phyloP scores from a whole-genome alignment of 2,797 vertebrate species.

The Malacoctenus gilli region DNA sequence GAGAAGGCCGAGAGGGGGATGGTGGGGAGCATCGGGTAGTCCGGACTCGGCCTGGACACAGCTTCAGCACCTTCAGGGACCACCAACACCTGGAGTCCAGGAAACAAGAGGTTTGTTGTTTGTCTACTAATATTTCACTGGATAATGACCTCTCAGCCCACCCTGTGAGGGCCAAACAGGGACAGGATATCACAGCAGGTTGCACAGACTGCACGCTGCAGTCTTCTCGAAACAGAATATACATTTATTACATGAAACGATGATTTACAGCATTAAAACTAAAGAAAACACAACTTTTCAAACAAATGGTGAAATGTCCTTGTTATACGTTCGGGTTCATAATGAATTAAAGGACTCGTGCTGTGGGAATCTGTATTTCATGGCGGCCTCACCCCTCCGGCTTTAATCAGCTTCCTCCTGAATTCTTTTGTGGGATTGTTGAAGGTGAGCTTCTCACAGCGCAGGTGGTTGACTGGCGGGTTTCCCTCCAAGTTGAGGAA shows the following conservation, averaged over 20 bases:
- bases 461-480: constrained; percentile 96
- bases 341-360: too few relatives aligned
- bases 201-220: too few relatives aligned
- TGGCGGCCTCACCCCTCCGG: constrained; percentile 92
- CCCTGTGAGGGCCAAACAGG: too few relatives aligned
- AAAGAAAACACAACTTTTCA: too few relatives aligned
- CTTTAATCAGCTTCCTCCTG: constrained; percentile 94
- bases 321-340: too few relatives aligned
- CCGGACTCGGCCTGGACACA: constrained; percentile 93
- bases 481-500: constrained; percentile 98
- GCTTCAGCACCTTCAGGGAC: constrained; percentile 97
- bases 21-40: constrained; percentile 97
- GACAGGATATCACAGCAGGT: too few relatives aligned
- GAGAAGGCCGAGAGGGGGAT: constrained; percentile 98
- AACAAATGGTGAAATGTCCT: too few relatives aligned
- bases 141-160: too few relatives aligned
- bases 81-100: constrained; percentile 88
- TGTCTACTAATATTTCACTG: neutral
- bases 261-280: too few relatives aligned
- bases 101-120: neutral
- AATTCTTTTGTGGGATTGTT: constrained; percentile 99
- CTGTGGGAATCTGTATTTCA: too few relatives aligned
- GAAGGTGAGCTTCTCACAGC: constrained; percentile 98
- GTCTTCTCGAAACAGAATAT: too few relatives aligned
- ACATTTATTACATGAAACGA: too few relatives aligned